Conservation (phyloP, 2,113 vertebrate species). For the Podarcis cretensis region DNA sequence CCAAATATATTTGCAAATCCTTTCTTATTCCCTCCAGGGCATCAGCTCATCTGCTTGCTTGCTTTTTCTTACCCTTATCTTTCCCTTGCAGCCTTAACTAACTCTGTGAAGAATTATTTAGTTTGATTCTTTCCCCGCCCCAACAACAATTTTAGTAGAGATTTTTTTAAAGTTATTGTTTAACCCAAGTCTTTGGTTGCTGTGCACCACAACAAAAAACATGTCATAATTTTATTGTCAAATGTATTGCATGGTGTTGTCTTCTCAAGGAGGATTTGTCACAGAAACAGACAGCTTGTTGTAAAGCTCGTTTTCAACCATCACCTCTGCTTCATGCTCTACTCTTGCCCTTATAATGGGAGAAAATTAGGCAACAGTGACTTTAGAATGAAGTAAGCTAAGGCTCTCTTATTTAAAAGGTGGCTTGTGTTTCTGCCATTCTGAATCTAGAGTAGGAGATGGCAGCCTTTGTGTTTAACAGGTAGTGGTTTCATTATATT, state of each 20-base stretch:
- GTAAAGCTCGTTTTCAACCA: not conserved
- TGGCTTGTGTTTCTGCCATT: not conserved
- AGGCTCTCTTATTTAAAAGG: not conserved
- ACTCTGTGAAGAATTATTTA: slow-evolving; percentile 32
- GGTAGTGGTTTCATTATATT: not conserved
- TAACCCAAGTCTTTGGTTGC: slow-evolving; percentile 32
- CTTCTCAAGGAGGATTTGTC: slow-evolving; percentile 18
- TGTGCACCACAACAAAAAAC: slow-evolving; percentile 1
- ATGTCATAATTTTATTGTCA: slow-evolving; percentile 28
- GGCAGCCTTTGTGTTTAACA: not conserved
- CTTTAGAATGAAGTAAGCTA: slow-evolving; percentile 16
- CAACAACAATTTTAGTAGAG: slow-evolving; percentile 23
- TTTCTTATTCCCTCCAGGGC: slow-evolving; percentile 56
- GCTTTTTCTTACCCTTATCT: slow-evolving; percentile 45
- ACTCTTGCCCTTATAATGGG: not conserved
- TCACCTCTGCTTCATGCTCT: slow-evolving; percentile 21
- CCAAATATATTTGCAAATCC: slow-evolving; percentile 67
- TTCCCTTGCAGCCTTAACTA: slow-evolving; percentile 53
- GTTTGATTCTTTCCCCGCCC: not conserved
- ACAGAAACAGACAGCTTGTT: slow-evolving; percentile 1
- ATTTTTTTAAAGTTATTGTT: slow-evolving; percentile 27
- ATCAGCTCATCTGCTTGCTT: slow-evolving; percentile 53
- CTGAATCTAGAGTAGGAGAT: not conserved
- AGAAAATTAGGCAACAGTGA: not conserved
- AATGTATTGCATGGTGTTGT: not conserved